These are phyloP conservation scores for Xestia sexstrigata DNA, from an alignment of 2,888 invertebrate species.

Conservation along the genomic window DNA sequence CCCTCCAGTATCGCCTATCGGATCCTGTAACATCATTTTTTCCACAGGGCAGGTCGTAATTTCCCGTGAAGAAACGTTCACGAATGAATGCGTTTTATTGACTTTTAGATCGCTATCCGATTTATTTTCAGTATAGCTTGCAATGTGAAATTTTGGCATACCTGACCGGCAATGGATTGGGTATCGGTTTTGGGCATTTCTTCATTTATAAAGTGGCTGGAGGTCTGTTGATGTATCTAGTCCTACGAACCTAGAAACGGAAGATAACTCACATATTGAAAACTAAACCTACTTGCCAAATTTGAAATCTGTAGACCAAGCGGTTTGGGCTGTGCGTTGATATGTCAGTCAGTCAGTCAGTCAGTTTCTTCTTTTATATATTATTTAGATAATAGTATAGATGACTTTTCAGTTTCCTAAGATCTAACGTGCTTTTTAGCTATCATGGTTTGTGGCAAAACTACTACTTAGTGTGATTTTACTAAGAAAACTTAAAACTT, in stretches of 20 bases:
- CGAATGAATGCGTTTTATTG: slow-evolving; percentile 53
- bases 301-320: no score
- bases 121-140: slow-evolving; percentile 31
- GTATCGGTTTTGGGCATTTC: slow-evolving; percentile 1
- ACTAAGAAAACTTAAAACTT: not conserved
- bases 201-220: slow-evolving; percentile 8
- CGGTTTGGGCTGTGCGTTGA: no score
- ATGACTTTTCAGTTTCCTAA: not conserved
- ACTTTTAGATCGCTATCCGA: slow-evolving; percentile 28
- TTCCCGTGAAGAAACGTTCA: slow-evolving; percentile 41
- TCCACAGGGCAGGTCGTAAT: slow-evolving; percentile 26
- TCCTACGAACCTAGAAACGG: not conserved
- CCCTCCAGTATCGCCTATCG: not conserved
- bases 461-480: not conserved
- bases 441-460: not conserved
- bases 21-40: slow-evolving; percentile 28
- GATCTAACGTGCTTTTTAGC: not conserved
- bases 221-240: not conserved
- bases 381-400: no score
- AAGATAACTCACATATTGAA: not conserved
- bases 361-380: no score
- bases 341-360: no score
- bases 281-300: no score
- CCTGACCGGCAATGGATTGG: slow-evolving; percentile 32
- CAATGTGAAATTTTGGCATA: slow-evolving; percentile 12